phyloP scores from a whole-genome alignment of 2,888 invertebrate genomes.

The Acanthosepion lycidas region DNA sequence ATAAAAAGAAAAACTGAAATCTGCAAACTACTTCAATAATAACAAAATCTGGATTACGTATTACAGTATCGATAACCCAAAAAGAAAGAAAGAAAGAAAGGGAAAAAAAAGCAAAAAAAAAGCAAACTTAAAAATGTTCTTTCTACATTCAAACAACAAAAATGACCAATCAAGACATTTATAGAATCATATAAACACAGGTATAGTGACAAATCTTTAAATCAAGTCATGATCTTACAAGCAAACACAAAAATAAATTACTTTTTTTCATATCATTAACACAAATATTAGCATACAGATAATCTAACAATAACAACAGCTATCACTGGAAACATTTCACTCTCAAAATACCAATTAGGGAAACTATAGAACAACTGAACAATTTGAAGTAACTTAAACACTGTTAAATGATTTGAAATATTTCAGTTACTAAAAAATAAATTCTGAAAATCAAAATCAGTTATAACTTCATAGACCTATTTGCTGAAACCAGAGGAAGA shows the following conservation, averaged over 20 bases:
- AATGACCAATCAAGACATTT: neutral
- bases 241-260: neutral
- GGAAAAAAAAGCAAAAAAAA: neutral
- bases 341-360: neutral
- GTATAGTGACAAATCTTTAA: neutral
- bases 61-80: neutral
- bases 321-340: neutral
- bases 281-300: neutral
- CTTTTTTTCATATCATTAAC: neutral
- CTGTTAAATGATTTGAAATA: neutral
- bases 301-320: neutral
- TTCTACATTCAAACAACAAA: conserved; percentile 4
- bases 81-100: neutral
- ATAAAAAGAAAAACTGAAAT: neutral
- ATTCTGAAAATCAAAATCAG: neutral
- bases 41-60: neutral
- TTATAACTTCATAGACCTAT: neutral
- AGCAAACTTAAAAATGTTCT: neutral
- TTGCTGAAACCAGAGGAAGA: neutral
- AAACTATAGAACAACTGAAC: neutral
- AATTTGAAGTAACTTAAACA: neutral
- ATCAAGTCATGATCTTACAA: neutral
- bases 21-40: neutral
- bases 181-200: neutral
- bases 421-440: neutral